Conservation (phyloP, 2,797 vertebrate genomes). For the Limnodromus scolopaceus region DNA sequence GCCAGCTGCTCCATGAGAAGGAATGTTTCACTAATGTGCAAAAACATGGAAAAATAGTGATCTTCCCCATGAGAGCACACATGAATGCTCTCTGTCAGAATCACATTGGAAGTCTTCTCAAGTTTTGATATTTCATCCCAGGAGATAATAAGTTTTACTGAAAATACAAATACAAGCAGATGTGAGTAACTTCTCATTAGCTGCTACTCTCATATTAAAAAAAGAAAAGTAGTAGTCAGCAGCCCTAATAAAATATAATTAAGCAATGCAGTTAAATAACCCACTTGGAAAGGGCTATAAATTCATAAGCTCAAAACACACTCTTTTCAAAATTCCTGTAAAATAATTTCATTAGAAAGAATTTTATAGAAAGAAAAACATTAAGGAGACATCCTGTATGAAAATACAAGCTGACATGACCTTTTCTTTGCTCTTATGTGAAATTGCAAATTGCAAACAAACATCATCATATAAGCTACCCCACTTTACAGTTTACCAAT, state of each 20-base stretch:
- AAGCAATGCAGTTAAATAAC: background rate
- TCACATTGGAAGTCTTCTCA: conserved; percentile 92
- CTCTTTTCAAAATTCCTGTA: background rate
- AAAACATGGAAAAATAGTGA: conserved; percentile 97
- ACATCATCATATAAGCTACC: background rate
- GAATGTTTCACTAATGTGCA: conserved; percentile 94
- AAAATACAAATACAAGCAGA: conserved; percentile 55
- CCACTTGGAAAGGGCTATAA: background rate
- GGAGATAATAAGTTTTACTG: conserved; percentile 93
- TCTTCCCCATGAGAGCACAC: conserved; percentile 89
- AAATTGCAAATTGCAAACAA: background rate
- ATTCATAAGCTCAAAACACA: background rate
- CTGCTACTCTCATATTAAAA: background rate
- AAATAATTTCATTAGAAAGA: background rate
- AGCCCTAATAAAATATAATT: background rate
- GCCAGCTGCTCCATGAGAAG: conserved; percentile 97
- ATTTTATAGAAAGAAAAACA: background rate
- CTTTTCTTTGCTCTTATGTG: background rate
- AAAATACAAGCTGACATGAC: background rate
- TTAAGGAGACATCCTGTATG: background rate
- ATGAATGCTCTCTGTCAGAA: conserved; percentile 94
- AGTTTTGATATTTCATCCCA: conserved; percentile 96
- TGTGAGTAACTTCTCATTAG: conserved; percentile 19
- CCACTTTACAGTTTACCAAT: background rate
- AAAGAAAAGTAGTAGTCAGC: background rate